Evolutionary conservation across 92 coral and sea anemone species (phyloP).

Genomic region (Montipora capitata): DNA sequence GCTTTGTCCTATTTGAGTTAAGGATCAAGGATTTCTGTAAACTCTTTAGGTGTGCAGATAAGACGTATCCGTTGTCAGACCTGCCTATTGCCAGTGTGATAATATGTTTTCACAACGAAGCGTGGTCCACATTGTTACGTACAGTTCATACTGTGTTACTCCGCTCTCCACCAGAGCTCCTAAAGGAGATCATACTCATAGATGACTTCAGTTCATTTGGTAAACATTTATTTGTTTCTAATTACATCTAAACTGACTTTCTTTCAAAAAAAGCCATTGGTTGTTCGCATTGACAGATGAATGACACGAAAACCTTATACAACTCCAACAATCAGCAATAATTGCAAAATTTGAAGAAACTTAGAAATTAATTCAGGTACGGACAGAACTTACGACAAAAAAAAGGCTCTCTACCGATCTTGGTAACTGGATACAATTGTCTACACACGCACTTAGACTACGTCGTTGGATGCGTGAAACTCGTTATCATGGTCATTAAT

Average conservation of each 20-base stretch:
- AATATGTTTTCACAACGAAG: conserved; percentile 93
- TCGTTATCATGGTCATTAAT: no score
- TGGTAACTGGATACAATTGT: no score
- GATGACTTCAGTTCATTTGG: conserved; percentile 92
- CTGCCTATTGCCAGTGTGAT: conserved; percentile 85
- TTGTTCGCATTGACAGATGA: no score
- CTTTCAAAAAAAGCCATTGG: no score
- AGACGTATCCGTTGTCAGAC: conserved; percentile 74
- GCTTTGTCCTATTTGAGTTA: background rate
- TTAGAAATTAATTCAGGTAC: no score
- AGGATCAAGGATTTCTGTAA: background rate
- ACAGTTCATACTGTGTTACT: conserved; percentile 89
- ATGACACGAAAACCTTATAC: no score
- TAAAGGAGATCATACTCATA: conserved; percentile 81
- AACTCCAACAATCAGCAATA: no score
- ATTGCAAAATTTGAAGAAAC: no score
- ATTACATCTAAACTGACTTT: background rate
- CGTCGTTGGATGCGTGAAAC: no score
- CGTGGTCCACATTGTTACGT: conserved; percentile 90
- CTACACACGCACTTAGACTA: no score
- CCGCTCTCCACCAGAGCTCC: conserved; percentile 86
- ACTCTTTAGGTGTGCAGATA: conserved; percentile 66
- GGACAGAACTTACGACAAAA: no score
- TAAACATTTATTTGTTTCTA: conserved; percentile 19
- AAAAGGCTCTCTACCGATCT: no score